Conservation (phyloP, 2,797 vertebrate species). For the Oreochromis mossambicus region DNA sequence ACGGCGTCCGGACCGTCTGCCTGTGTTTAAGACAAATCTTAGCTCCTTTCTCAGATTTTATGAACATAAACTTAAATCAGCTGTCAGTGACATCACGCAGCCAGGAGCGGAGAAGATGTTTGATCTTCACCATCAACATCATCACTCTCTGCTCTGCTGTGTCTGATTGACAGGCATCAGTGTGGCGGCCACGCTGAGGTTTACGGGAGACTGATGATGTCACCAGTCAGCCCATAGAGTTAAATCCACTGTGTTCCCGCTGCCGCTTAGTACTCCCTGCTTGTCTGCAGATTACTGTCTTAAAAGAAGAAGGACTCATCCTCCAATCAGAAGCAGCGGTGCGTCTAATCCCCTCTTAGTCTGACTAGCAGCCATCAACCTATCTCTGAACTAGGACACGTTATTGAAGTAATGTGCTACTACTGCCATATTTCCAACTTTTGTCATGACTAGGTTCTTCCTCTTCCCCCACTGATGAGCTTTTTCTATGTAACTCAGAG, state of each 20-base stretch:
- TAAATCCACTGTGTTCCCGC: constrained; percentile 33
- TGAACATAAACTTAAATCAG: neutral
- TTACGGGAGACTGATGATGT: constrained; percentile 33
- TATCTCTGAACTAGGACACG: constrained; percentile 30
- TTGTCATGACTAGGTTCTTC: constrained; percentile 63
- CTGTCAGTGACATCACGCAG: constrained; percentile 8
- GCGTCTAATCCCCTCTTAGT: constrained; percentile 29
- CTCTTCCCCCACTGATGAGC: constrained; percentile 59
- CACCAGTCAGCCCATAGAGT: constrained; percentile 34
- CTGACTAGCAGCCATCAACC: constrained; percentile 32
- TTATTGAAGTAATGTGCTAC: constrained; percentile 63
- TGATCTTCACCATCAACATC: neutral
- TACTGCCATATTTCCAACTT: constrained; percentile 74
- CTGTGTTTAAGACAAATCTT: constrained; percentile 34
- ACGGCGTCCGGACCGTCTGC: constrained; percentile 14
- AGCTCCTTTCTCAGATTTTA: constrained; percentile 17
- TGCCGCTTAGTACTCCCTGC: constrained; percentile 17
- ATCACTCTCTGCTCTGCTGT: neutral
- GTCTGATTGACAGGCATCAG: constrained; percentile 17
- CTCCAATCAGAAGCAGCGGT: constrained; percentile 29
- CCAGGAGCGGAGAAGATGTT: constrained; percentile 2
- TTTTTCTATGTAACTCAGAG: constrained; percentile 81
- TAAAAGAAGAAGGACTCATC: constrained; percentile 26
- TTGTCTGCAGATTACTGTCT: constrained; percentile 25
- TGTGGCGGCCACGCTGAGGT: constrained; percentile 17